phyloP scores from a whole-genome alignment of 1,140 invertebrate species.

The Microvelia longipes region DNA sequence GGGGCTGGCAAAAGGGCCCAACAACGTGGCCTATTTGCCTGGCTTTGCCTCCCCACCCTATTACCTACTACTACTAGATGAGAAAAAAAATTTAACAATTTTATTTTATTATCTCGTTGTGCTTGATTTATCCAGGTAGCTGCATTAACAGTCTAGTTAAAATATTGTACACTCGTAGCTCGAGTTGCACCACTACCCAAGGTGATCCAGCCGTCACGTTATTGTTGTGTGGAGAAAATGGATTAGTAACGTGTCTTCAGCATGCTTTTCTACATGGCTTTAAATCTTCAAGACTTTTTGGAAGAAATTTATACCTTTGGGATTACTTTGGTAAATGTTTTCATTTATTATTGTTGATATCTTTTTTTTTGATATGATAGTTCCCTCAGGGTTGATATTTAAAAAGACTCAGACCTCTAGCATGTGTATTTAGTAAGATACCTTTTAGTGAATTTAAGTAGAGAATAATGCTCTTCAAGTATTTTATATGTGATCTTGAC shows the following conservation, averaged over 20 bases:
- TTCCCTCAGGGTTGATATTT: too few relatives aligned
- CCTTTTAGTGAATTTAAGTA: background rate
- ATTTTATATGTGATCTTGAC: too few relatives aligned
- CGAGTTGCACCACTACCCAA: background rate
- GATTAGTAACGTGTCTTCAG: conserved; percentile 82
- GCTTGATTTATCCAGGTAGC: too few relatives aligned
- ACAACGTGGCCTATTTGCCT: too few relatives aligned
- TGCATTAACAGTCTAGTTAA: conserved; percentile 94
- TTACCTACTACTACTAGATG: too few relatives aligned
- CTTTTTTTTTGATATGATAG: too few relatives aligned
- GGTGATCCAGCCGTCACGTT: conserved; percentile 54
- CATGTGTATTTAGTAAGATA: background rate
- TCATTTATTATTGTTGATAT: too few relatives aligned
- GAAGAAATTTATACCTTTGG: conserved; percentile 91
- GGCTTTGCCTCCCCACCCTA: too few relatives aligned
- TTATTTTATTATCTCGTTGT: too few relatives aligned
- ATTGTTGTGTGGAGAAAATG: conserved; percentile 84
- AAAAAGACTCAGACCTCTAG: background rate
- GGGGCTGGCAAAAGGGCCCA: too few relatives aligned
- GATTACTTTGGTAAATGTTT: conserved; percentile 76
- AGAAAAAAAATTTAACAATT: too few relatives aligned
- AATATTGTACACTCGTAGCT: conserved; percentile 61
- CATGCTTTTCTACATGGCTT: conserved; percentile 88
- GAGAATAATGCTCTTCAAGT: too few relatives aligned
- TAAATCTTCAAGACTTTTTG: conserved; percentile 79